Evolutionary conservation across 2,888 invertebrate species (phyloP).

Genomic region (Tenthredo livida): DNA sequence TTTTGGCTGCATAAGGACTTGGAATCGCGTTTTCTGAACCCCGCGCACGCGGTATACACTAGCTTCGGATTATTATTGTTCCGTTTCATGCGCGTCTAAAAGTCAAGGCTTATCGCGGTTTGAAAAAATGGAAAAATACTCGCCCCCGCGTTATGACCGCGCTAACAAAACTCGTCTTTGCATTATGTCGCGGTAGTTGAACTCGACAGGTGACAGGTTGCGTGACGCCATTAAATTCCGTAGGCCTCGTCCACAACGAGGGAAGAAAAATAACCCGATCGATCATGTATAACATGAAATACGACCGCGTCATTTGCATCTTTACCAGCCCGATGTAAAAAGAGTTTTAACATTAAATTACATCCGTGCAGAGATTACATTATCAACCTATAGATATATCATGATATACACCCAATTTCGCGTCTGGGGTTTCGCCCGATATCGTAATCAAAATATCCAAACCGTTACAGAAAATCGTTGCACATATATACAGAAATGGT

Average conservation of each 20-base stretch:
- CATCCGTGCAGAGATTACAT: neutral
- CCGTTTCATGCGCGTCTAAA: neutral
- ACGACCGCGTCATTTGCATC: constrained; percentile 6
- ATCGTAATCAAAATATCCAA: neutral
- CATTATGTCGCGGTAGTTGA: constrained; percentile 46
- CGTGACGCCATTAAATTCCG: constrained; percentile 47
- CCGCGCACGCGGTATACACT: neutral
- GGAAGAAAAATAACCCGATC: constrained; percentile 41
- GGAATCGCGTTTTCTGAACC: neutral
- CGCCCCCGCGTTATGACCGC: neutral
- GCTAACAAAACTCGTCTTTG: constrained; percentile 37
- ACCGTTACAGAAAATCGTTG: neutral
- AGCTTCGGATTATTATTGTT: neutral
- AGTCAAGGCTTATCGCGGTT: neutral
- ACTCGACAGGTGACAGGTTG: constrained; percentile 52
- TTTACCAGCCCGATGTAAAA: neutral
- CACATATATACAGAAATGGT: neutral
- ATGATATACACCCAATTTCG: too few relatives aligned
- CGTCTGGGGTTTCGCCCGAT: too few relatives aligned
- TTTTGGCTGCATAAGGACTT: neutral
- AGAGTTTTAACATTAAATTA: constrained; percentile 11
- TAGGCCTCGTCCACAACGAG: constrained; percentile 22
- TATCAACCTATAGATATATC: neutral
- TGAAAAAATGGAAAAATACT: neutral
- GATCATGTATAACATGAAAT: constrained; percentile 38